Conservation (phyloP, 1,140 invertebrate species). For the Drosophila subobscura region DNA sequence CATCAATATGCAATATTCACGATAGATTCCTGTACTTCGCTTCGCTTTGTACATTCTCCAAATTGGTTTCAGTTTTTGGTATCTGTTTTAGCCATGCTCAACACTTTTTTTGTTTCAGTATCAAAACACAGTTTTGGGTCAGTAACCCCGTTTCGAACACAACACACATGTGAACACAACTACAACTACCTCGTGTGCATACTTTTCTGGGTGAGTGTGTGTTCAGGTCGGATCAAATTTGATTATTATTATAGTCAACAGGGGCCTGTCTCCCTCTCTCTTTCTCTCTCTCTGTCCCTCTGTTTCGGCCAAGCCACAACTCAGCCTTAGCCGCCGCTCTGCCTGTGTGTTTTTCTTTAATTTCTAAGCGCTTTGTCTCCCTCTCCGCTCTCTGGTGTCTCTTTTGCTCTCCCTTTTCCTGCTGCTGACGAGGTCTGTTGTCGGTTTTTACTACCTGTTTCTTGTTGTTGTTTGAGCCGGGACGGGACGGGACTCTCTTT, state of each 20-base stretch:
- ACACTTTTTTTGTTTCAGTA: conserved; percentile 53
- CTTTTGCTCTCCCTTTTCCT: conserved; percentile 22
- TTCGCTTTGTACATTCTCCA: conserved; percentile 38
- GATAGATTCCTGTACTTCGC: not conserved
- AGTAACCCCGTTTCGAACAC: conserved; percentile 55
- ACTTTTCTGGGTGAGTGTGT: conserved; percentile 1
- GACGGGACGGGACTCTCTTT: conserved; percentile 36
- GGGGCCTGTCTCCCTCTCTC: conserved; percentile 11
- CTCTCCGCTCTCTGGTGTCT: conserved; percentile 9
- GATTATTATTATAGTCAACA: conserved; percentile 55
- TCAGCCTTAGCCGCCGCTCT: conserved; percentile 24
- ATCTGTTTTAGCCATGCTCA: conserved; percentile 45
- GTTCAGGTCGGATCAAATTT: conserved; percentile 55
- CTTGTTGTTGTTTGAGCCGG: conserved; percentile 53
- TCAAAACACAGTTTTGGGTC: conserved; percentile 60
- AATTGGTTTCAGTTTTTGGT: conserved; percentile 36
- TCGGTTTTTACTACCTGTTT: conserved; percentile 78
- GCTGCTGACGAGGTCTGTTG: conserved; percentile 43
- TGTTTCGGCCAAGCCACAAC: conserved; percentile 35
- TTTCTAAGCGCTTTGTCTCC: conserved; percentile 61
- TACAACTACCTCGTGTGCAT: not conserved
- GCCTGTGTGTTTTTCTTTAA: conserved; percentile 59
- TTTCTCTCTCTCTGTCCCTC: too few relatives aligned
- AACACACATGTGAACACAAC: conserved; percentile 9
- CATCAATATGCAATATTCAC: too few relatives aligned